These are phyloP conservation scores for Acronicta leporina DNA, from an alignment of 2,888 invertebrate genomes.

Conservation along the genomic window DNA sequence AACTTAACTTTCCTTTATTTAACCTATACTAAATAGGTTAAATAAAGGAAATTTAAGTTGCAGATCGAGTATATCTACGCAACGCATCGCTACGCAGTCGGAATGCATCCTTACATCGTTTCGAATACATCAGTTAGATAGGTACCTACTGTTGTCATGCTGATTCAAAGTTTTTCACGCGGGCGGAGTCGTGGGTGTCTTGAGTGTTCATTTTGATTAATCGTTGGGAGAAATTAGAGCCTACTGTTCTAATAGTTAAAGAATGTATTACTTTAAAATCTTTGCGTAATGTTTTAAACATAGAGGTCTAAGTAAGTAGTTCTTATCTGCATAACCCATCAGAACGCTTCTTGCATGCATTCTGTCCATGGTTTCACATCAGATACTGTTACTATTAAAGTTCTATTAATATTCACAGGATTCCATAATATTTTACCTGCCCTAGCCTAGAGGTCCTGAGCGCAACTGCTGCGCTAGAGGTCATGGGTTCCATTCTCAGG, in stretches of 20 bases:
- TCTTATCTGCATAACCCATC: not conserved
- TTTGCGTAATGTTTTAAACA: not conserved
- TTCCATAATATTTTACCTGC: no score
- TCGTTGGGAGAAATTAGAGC: not conserved
- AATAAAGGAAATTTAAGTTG: constrained; percentile 10
- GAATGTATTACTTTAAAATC: no score
- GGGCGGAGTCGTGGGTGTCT: not conserved
- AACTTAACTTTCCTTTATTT: no score
- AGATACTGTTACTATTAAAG: not conserved
- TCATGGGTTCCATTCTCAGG: no score
- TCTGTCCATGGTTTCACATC: not conserved
- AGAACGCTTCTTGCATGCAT: no score
- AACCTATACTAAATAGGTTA: constrained; percentile 10
- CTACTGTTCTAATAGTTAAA: no score
- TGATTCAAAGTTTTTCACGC: constrained; percentile 1
- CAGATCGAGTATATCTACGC: constrained; percentile 15
- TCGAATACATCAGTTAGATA: constrained; percentile 1
- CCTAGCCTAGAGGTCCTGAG: no score
- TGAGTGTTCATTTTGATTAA: not conserved
- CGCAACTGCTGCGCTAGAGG: no score
- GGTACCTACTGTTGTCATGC: constrained; percentile 8
- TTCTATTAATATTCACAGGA: no score
- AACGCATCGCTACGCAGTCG: constrained; percentile 21
- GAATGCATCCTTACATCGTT: constrained; percentile 12
- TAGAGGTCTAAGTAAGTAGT: not conserved